phyloP scores from a whole-genome alignment of 2,113 vertebrate species.

The Chascanopsetta lugubris region DNA sequence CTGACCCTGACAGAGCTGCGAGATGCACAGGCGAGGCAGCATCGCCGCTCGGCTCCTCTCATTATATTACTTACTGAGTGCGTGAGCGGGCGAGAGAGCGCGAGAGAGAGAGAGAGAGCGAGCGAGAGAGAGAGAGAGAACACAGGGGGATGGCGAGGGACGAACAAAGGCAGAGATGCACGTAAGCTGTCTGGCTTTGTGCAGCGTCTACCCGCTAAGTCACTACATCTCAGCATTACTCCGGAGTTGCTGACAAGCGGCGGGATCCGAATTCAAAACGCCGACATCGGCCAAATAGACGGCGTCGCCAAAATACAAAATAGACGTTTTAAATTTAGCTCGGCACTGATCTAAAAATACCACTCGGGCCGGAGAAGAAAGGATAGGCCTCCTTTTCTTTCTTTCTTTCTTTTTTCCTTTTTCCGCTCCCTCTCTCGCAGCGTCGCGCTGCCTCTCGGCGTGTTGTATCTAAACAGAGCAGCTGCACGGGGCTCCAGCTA shows the following conservation, averaged over 20 bases:
- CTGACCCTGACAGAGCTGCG: slow-evolving; percentile 56
- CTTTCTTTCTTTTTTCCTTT: slow-evolving; percentile 16
- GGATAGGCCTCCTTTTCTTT: slow-evolving; percentile 33
- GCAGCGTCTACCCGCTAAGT: neutral
- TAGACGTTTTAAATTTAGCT: slow-evolving; percentile 59
- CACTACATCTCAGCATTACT: slow-evolving; percentile 15
- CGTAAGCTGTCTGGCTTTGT: slow-evolving; percentile 9
- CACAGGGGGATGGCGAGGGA: neutral
- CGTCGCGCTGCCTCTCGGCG: slow-evolving; percentile 33
- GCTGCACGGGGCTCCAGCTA: slow-evolving; percentile 41
- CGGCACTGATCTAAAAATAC: slow-evolving; percentile 66
- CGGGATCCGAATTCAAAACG: slow-evolving; percentile 24
- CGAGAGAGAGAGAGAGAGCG: slow-evolving; percentile 20
- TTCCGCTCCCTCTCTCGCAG: too few species aligned
- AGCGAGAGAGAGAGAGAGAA: neutral
- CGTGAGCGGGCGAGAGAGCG: slow-evolving; percentile 15
- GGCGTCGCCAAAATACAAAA: slow-evolving; percentile 47
- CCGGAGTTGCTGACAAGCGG: slow-evolving; percentile 28
- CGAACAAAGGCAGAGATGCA: slow-evolving; percentile 19
- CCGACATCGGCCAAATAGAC: slow-evolving; percentile 25
- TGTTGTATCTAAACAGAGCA: slow-evolving; percentile 45
- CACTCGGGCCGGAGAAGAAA: slow-evolving; percentile 14
- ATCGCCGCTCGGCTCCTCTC: slow-evolving; percentile 36
- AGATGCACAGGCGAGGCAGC: slow-evolving; percentile 45
- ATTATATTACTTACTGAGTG: slow-evolving; percentile 38